Percentiles rank a stretch among this genome's conserved stretches.
Evolutionary conservation across 2,113 vertebrate species (phyloP).

Genomic region (Pleuronectes platessa): DNA sequence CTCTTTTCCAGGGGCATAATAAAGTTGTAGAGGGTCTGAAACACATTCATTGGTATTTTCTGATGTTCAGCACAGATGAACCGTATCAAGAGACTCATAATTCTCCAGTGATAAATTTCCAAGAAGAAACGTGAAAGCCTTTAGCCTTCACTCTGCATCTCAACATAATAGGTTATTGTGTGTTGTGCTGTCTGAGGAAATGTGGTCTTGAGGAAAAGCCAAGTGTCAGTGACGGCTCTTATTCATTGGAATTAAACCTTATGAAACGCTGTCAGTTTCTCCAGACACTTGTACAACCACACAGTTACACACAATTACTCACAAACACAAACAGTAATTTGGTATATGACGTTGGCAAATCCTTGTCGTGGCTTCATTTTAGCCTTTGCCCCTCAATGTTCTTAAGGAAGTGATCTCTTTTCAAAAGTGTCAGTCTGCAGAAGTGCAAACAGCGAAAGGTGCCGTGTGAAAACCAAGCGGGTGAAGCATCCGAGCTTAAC

Average conservation of each 20-base stretch:
- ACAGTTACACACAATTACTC: background rate
- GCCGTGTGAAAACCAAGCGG: conserved; percentile 38
- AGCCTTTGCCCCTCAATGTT: conserved; percentile 35
- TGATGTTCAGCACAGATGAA: background rate
- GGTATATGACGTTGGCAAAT: conserved; percentile 43
- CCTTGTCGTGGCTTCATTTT: conserved; percentile 55
- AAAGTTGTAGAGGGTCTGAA: background rate
- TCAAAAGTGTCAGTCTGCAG: conserved; percentile 53
- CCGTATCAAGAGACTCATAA: background rate
- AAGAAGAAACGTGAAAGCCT: background rate
- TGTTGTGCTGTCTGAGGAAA: conserved; percentile 32
- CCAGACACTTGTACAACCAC: background rate
- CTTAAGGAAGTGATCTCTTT: conserved; percentile 60
- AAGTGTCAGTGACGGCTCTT: conserved; percentile 29
- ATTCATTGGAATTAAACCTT: conserved; percentile 28
- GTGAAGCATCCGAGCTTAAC: conserved; percentile 40
- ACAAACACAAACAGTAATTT: conserved; percentile 25
- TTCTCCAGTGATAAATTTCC: no score
- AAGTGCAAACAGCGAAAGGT: conserved; percentile 51
- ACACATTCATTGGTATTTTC: background rate
- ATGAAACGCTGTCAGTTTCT: conserved; percentile 6
- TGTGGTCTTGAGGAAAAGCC: conserved; percentile 8
- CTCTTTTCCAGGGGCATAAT: background rate
- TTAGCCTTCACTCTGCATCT: conserved; percentile 15
- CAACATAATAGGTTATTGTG: conserved; percentile 25